Conservation (phyloP, 2,888 invertebrate genomes). For the Cantharis lateralis region DNA sequence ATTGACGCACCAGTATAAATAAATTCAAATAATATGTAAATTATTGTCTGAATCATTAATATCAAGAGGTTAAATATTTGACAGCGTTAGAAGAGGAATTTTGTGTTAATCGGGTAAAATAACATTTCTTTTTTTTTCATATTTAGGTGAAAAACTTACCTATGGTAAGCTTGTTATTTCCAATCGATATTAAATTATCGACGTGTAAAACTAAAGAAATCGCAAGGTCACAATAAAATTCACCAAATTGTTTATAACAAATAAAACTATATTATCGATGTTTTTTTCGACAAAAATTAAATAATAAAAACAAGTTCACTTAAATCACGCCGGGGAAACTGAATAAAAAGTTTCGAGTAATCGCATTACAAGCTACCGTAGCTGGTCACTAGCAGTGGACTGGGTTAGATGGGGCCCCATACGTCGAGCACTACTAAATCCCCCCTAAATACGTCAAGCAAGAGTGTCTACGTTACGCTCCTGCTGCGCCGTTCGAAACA, state of each 20-base stretch:
- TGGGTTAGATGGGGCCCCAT: conserved; percentile 27
- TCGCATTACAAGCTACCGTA: conserved; percentile 22
- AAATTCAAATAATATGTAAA: background rate
- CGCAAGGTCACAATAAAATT: background rate
- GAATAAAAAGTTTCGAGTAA: conserved; percentile 17
- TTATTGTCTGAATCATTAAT: background rate
- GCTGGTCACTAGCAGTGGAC: conserved; percentile 27
- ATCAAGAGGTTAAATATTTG: background rate
- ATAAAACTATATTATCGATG: background rate
- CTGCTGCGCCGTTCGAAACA: background rate
- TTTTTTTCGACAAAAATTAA: background rate
- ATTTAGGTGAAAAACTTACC: background rate
- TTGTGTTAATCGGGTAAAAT: background rate
- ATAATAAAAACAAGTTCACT: background rate
- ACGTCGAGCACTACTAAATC: conserved; percentile 25
- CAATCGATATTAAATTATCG: background rate
- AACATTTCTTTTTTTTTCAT: background rate
- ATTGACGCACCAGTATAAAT: background rate
- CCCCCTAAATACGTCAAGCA: conserved; percentile 30
- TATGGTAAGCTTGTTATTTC: background rate
- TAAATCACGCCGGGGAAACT: conserved; percentile 3
- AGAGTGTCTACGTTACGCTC: background rate
- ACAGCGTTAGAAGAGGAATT: background rate
- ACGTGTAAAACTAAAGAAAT: background rate
- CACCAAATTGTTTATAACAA: background rate